Conservation (phyloP, 2,113 vertebrate genomes). For the Enhydra lutris region DNA sequence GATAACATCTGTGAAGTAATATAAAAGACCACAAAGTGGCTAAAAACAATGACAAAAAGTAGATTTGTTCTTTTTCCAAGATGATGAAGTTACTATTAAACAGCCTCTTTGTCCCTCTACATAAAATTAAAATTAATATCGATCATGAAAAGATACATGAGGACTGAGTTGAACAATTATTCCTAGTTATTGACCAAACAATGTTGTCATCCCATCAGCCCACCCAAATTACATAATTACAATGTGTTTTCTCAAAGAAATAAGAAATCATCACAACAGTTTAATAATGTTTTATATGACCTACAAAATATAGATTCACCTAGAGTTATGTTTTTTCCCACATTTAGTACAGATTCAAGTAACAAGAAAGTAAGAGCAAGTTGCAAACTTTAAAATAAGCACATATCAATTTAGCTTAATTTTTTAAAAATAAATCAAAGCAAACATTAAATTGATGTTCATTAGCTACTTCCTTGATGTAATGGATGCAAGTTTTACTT, state of each 20-base stretch:
- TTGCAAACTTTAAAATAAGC: neutral
- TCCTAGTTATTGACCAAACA: neutral
- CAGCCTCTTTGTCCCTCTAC: neutral
- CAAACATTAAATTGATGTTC: neutral
- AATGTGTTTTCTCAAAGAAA: neutral
- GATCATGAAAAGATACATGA: neutral
- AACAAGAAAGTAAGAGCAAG: neutral
- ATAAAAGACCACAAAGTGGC: constrained; percentile 34
- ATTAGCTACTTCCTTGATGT: neutral
- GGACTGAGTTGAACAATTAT: neutral
- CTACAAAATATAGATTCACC: neutral
- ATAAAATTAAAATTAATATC: constrained; percentile 25
- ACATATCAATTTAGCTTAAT: neutral
- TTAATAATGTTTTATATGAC: constrained; percentile 8
- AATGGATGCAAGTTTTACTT: neutral
- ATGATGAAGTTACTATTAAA: constrained; percentile 11
- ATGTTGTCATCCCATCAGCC: neutral
- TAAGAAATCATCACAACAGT: neutral
- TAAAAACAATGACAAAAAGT: constrained; percentile 47
- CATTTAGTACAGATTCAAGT: neutral
- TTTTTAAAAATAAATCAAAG: neutral
- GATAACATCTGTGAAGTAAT: constrained; percentile 51
- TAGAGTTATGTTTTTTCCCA: neutral
- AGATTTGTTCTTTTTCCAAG: constrained; percentile 56
- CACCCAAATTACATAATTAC: neutral